These are phyloP conservation scores for Dastarcus helophoroides DNA, from an alignment of 2,888 invertebrate genomes.

Conservation along the genomic window DNA sequence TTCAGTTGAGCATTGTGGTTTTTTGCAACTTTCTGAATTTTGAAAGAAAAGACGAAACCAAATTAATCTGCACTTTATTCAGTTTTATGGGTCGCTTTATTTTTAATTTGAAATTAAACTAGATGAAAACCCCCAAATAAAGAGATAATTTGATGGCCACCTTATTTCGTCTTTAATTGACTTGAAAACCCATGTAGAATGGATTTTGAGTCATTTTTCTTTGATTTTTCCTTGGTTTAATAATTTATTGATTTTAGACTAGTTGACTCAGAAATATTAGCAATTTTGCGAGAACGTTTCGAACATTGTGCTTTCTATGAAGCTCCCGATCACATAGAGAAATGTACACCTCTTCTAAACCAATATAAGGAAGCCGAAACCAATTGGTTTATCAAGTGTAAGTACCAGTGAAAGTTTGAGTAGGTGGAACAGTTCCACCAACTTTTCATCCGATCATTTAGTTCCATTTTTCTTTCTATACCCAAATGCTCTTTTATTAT, in stretches of 20 bases:
- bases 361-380: conserved; percentile 65
- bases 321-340: conserved; percentile 54
- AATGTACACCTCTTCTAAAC: conserved; percentile 57
- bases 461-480: not conserved
- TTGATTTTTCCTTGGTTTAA: not conserved
- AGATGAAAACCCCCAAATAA: too few relatives aligned
- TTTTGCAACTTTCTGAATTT: too few relatives aligned
- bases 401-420: conserved; percentile 25
- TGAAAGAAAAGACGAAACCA: too few relatives aligned
- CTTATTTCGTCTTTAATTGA: too few relatives aligned
- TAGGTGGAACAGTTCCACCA: not conserved
- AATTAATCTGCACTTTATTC: too few relatives aligned
- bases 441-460: not conserved
- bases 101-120: too few relatives aligned
- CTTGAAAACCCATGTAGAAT: too few relatives aligned
- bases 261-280: conserved; percentile 74
- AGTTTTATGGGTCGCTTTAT: too few relatives aligned
- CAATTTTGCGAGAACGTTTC: conserved; percentile 70
- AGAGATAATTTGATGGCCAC: too few relatives aligned
- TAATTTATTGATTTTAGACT: conserved; percentile 39
- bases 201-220: too few relatives aligned
- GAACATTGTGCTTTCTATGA: conserved; percentile 76
- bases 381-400: conserved; percentile 93
- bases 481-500: not conserved
- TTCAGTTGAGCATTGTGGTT: too few relatives aligned